These are phyloP conservation scores for Gasterosteus nipponicus DNA, from an alignment of 2,113 vertebrate genomes.

Conservation along the genomic window DNA sequence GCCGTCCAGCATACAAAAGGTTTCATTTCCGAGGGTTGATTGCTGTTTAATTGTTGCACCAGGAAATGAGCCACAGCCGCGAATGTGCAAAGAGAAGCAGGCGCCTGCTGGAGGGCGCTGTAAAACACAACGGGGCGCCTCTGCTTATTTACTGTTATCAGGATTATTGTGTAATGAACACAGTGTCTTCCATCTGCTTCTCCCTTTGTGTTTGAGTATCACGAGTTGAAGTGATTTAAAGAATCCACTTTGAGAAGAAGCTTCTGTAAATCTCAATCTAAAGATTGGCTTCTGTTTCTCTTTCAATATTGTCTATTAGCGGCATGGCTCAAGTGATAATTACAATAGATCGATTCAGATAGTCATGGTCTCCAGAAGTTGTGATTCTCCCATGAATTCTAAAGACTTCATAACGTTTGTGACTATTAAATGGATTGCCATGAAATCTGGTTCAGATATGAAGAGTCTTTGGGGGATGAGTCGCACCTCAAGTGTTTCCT, in stretches of 20 bases:
- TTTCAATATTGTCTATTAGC: background rate
- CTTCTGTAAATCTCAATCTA: background rate
- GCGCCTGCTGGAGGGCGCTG: slow-evolving; percentile 45
- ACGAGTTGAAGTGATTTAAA: slow-evolving; percentile 3
- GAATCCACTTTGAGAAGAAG: background rate
- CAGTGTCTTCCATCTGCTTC: slow-evolving; percentile 43
- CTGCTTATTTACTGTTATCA: slow-evolving; percentile 57
- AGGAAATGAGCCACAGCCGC: slow-evolving; percentile 50
- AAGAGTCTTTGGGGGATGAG: background rate
- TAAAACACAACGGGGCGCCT: slow-evolving; percentile 41
- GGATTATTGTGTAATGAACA: slow-evolving; percentile 32
- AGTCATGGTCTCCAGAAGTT: background rate
- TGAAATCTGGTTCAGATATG: background rate
- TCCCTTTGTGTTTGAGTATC: background rate
- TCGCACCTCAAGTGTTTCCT: background rate
- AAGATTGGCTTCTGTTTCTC: background rate
- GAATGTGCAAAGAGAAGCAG: slow-evolving; percentile 21
- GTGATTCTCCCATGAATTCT: background rate
- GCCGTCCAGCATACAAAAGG: slow-evolving; percentile 28
- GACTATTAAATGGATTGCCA: background rate
- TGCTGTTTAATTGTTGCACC: slow-evolving; percentile 55
- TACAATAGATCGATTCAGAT: background rate
- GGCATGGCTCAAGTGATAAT: background rate
- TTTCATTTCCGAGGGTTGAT: slow-evolving; percentile 55
- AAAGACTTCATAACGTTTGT: too few species aligned